Percentiles rank a stretch among this genome's conserved stretches.
These are phyloP conservation scores for Pollimyrus isidori DNA, from an alignment of 2,113 vertebrate species.

Conservation along the genomic window DNA sequence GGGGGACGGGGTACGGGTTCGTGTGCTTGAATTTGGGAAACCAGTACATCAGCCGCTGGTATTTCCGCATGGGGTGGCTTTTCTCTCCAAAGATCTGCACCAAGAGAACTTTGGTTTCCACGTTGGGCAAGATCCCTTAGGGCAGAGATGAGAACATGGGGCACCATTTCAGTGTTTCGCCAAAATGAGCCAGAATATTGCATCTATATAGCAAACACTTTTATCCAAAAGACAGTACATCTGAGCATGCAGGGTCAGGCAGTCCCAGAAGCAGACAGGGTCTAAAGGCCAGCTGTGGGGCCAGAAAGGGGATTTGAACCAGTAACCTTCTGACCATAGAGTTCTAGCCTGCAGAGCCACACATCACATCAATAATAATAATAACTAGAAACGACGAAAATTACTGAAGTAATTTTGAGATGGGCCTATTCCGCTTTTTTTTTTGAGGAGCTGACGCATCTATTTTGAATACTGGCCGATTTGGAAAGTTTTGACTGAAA, in stretches of 20 bases:
- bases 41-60: conserved; percentile 77
- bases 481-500: too few relatives aligned
- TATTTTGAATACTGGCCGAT: too few relatives aligned
- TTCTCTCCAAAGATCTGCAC: conserved; percentile 72
- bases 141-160: not conserved
- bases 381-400: too few relatives aligned
- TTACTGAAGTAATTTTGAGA: too few relatives aligned
- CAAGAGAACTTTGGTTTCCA: conserved; percentile 74
- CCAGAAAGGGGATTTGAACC: not conserved
- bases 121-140: conserved; percentile 70
- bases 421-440: too few relatives aligned
- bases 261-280: not conserved
- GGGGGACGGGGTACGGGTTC: conserved; percentile 72
- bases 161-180: not conserved
- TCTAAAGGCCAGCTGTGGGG: not conserved
- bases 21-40: conserved; percentile 69
- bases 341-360: not conserved
- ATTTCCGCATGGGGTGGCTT: conserved; percentile 76
- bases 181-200: not conserved
- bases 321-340: not conserved
- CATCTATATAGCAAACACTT: not conserved
- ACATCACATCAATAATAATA: not conserved
- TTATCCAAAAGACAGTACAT: not conserved
- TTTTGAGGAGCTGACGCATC: too few relatives aligned
- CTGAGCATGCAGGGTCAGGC: not conserved